Evolutionary conservation across 2,797 vertebrate genomes (phyloP).

Genomic region (Notamacropus eugenii): DNA sequence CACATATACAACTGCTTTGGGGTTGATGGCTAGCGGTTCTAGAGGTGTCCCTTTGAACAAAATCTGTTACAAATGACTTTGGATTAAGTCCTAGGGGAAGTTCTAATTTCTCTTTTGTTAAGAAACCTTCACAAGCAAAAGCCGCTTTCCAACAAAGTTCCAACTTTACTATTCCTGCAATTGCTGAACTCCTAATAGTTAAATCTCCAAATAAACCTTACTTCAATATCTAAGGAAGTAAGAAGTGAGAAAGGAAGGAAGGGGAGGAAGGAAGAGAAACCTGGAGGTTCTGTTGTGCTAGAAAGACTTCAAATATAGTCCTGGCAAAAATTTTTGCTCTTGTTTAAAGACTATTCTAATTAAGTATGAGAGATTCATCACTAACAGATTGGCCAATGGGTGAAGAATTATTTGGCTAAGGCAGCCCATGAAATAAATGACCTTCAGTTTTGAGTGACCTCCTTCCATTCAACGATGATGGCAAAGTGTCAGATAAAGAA

Average conservation of each 20-base stretch:
- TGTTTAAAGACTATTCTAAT: neutral
- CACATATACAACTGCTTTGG: neutral
- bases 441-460: neutral
- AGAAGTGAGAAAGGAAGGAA: too few relatives aligned
- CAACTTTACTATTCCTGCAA: neutral
- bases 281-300: neutral
- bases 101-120: neutral
- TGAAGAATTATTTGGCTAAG: neutral
- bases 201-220: neutral
- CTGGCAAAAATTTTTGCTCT: neutral
- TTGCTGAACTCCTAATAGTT: neutral
- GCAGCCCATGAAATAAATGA: neutral
- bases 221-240: neutral
- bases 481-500: neutral
- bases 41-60: neutral
- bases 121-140: neutral
- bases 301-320: neutral
- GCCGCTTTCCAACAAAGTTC: neutral
- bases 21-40: neutral
- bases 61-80: neutral
- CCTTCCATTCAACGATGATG: neutral
- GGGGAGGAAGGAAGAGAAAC: neutral
- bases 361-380: neutral
- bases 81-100: neutral
- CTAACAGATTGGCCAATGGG: neutral